A percentile compares a stretch with the other conserved stretches of the same genome.
Evolutionary conservation across 2,113 vertebrate genomes (phyloP).

Genomic region (Sinocyclocheilus rhinocerous): DNA sequence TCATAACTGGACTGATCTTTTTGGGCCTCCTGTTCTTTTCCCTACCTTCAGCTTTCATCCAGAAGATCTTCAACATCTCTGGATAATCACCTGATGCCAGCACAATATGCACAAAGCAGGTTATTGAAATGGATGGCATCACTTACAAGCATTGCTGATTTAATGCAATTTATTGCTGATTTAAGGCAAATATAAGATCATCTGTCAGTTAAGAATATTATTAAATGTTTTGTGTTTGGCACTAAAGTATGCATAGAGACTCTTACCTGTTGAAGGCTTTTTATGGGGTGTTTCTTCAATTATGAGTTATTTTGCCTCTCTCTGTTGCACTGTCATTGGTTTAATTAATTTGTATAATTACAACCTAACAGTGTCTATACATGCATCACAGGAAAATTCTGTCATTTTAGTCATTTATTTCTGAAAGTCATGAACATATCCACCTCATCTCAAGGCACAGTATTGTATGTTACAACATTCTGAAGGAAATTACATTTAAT

Average conservation of each 20-base stretch:
- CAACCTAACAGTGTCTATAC: not conserved
- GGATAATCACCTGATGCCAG: conserved; percentile 71
- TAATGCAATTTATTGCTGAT: not conserved
- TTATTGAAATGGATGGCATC: not conserved
- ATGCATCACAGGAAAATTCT: not conserved
- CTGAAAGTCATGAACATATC: not conserved
- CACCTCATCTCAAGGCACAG: not conserved
- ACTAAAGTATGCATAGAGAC: too few relatives aligned
- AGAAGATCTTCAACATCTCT: conserved; percentile 66
- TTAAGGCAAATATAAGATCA: not conserved
- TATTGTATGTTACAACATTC: not conserved
- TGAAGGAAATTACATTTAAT: not conserved
- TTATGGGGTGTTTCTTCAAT: not conserved
- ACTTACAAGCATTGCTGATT: not conserved
- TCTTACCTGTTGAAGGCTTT: too few relatives aligned
- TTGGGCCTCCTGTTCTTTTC: conserved; percentile 68
- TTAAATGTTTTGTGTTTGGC: not conserved
- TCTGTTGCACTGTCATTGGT: not conserved
- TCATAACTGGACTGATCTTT: conserved; percentile 58
- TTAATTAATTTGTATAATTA: not conserved
- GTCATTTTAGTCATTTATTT: not conserved
- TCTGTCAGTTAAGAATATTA: not conserved
- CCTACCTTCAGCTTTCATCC: conserved; percentile 66
- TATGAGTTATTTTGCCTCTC: not conserved
- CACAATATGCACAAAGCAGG: not conserved